Evolutionary conservation across 2,113 vertebrate genomes (phyloP).

Genomic region (Podocnemis expansa): DNA sequence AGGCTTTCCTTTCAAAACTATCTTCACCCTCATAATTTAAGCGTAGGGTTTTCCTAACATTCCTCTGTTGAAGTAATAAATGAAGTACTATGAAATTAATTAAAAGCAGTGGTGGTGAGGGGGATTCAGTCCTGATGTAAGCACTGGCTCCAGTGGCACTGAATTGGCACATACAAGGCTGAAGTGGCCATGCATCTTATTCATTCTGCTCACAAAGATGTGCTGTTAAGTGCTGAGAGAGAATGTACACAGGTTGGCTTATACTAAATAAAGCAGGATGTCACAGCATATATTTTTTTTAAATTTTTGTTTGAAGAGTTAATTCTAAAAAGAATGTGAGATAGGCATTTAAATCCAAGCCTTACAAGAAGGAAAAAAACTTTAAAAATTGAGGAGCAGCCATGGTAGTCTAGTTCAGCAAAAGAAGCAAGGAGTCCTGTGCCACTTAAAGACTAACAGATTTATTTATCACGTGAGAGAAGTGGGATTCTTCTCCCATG

Average conservation of each 20-base stretch:
- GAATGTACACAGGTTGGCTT: background rate
- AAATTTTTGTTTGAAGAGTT: background rate
- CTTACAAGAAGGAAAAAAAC: background rate
- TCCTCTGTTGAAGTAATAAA: background rate
- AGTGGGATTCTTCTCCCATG: no score
- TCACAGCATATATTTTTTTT: no score
- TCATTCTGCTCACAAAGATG: background rate
- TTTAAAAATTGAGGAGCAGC: background rate
- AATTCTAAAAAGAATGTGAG: background rate
- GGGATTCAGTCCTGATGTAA: background rate
- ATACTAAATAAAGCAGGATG: no score
- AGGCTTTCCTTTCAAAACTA: rapidly evolving
- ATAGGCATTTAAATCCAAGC: background rate
- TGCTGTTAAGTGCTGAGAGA: background rate
- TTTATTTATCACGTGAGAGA: no score
- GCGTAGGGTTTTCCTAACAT: background rate
- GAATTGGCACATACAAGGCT: background rate
- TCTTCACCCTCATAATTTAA: background rate
- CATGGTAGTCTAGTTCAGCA: no score
- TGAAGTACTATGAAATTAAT: background rate
- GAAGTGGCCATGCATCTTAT: background rate
- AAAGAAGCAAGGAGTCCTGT: no score
- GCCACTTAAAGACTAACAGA: no score
- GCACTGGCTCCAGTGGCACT: background rate
- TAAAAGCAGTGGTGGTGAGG: background rate